A percentile compares a stretch with the other conserved stretches of the same genome.
Conservation (phyloP, 2,888 invertebrate species). For the Morpho deidamia region DNA sequence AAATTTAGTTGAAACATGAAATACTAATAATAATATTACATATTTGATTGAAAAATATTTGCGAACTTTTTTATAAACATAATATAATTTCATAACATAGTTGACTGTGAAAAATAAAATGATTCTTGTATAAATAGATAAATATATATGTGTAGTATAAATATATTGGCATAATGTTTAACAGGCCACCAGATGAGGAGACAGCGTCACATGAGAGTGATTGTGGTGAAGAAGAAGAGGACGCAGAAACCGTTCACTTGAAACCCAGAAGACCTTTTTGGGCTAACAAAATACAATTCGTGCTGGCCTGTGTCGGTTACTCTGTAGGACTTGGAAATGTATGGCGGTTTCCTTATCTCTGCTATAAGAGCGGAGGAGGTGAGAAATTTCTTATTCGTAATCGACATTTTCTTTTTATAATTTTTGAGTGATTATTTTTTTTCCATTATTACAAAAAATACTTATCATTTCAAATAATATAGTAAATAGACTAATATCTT, state of each 20-base stretch:
- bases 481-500: no score
- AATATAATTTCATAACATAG: no score
- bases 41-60: no score
- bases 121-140: no score
- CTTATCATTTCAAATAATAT: no score
- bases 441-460: neutral
- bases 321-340: slow-evolving; percentile 94
- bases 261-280: slow-evolving; percentile 90
- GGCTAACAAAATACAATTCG: slow-evolving; percentile 93
- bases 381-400: slow-evolving; percentile 4
- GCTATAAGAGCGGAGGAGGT: slow-evolving; percentile 88
- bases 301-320: slow-evolving; percentile 92
- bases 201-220: slow-evolving; percentile 86
- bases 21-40: no score
- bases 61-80: no score
- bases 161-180: no score
- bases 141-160: no score
- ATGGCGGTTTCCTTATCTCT: slow-evolving; percentile 95
- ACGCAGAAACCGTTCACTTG: slow-evolving; percentile 81
- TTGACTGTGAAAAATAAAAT: no score
- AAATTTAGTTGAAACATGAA: neutral
- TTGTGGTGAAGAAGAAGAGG: slow-evolving; percentile 84
- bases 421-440: neutral
- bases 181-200: slow-evolving; percentile 86
- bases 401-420: neutral